Conservation (phyloP, 2,113 vertebrate genomes). For the Orycteropus afer region DNA sequence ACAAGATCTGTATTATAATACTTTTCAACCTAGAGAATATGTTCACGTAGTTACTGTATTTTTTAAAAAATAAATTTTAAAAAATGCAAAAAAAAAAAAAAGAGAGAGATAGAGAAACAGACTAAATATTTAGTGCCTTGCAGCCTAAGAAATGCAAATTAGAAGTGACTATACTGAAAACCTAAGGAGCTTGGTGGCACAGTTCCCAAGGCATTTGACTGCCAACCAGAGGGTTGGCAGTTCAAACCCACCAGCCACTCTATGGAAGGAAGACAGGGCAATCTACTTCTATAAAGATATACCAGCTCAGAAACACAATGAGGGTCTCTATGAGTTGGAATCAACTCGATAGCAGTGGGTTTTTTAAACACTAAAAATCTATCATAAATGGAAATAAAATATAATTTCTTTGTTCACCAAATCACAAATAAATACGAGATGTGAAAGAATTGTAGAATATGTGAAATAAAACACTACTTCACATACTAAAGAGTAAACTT, state of each 20-base stretch:
- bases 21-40: background rate
- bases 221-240: too few relatives aligned
- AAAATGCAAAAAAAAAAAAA: background rate
- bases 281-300: too few relatives aligned
- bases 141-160: background rate
- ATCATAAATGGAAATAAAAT: background rate
- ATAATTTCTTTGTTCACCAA: background rate
- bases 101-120: background rate
- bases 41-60: background rate
- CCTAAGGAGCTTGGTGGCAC: too few relatives aligned
- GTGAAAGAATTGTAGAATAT: background rate
- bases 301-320: too few relatives aligned
- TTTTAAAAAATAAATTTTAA: conserved; percentile 4
- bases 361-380: too few relatives aligned
- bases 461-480: background rate
- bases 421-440: background rate
- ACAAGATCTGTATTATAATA: background rate
- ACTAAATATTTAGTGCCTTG: background rate
- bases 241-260: too few relatives aligned
- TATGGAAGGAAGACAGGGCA: too few relatives aligned
- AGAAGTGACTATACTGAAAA: background rate
- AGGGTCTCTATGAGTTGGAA: too few relatives aligned
- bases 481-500: background rate
- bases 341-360: too few relatives aligned
- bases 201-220: too few relatives aligned